These are phyloP conservation scores for Seriola dumerili DNA, from an alignment of 2,113 vertebrate species.

Conservation along the genomic window DNA sequence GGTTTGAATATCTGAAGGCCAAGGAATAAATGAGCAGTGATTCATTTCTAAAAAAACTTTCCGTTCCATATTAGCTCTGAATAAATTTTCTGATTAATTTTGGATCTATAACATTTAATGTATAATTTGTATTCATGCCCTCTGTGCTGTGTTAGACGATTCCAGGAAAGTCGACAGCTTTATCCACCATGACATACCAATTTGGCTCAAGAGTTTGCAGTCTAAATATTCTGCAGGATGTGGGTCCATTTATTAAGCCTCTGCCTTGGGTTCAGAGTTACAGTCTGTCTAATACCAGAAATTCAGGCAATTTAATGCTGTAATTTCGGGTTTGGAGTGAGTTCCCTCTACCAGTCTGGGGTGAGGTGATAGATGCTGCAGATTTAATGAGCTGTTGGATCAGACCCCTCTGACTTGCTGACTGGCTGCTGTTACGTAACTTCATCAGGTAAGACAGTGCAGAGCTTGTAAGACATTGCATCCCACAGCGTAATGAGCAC, in stretches of 20 bases:
- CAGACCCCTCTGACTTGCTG: conserved; percentile 45
- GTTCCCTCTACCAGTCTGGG: conserved; percentile 25
- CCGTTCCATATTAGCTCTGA: conserved; percentile 23
- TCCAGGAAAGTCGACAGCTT: conserved; percentile 59
- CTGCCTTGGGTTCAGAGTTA: conserved; percentile 60
- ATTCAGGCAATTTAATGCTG: conserved; percentile 57
- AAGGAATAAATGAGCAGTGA: conserved; percentile 7
- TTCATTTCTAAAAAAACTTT: conserved; percentile 20
- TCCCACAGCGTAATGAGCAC: conserved; percentile 60
- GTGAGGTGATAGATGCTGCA: conserved; percentile 49
- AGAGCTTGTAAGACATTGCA: conserved; percentile 44
- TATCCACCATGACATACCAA: conserved; percentile 66
- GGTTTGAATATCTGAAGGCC: conserved; percentile 15
- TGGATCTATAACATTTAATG: conserved; percentile 40
- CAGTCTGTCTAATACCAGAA: conserved; percentile 66
- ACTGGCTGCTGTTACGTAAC: conserved; percentile 58
- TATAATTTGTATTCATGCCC: conserved; percentile 61
- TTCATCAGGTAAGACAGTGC: conserved; percentile 59
- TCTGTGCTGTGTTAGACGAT: conserved; percentile 30
- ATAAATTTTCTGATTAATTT: conserved; percentile 45
- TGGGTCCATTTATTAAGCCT: conserved; percentile 64
- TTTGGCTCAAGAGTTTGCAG: conserved; percentile 66
- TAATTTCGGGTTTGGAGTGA: conserved; percentile 70
- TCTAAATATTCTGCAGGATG: conserved; percentile 65
- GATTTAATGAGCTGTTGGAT: conserved; percentile 66